Base-by-base conservation (phyloP, 2,888 invertebrate species). In the Sinodicranocentrus sp. region DNA sequence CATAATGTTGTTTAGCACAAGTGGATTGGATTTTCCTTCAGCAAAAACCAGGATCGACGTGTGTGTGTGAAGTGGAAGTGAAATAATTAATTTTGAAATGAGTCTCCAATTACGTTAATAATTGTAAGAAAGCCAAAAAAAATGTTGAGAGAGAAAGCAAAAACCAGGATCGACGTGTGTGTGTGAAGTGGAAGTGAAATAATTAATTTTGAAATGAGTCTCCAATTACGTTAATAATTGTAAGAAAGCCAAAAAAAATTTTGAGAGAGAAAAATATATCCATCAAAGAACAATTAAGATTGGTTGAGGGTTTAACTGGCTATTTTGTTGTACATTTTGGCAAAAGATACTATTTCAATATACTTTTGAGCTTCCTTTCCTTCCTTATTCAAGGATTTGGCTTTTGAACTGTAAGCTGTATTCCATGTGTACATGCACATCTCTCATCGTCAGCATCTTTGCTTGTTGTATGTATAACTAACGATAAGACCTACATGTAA, bases 401-500 rank as follows among this genome's bases (percentile, higher is more conserved):
- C n/a, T n/a, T n/a, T n/a, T n/a, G n/a, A n/a, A n/a, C n/a, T n/a
- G n/a, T n/a, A n/a, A n/a, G n/a, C n/a, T n/a, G n/a, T n/a, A n/a
- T n/a, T n/a, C n/a, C n/a, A n/a, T n/a, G n/a, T n/a, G n/a, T n/a
- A n/a, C n/a, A n/a, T n/a, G n/a, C n/a, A n/a, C n/a, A n/a, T n/a
- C n/a, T n/a, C n/a, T n/a, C n/a, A n/a, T n/a, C n/a, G n/a, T n/a
- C n/a, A n/a, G n/a, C n/a, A n/a, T n/a, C n/a, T n/a, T n/a, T n/a
- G n/a, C n/a, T n/a, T n/a, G n/a, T n/a, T n/a, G n/a, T n/a, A n/a
- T n/a, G n/a, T n/a, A n/a, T n/a, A n/a, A n/a, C n/a, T n/a, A n/a
- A n/a, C n/a, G n/a, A n/a, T n/a, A 28, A 54, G 84, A 84, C 84
- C 84, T 72, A 76, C 82, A 72, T 59, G 77, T 17, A 48, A 28